Conservation (phyloP, 2,797 vertebrate species). For the Sebastes paucispinis region DNA sequence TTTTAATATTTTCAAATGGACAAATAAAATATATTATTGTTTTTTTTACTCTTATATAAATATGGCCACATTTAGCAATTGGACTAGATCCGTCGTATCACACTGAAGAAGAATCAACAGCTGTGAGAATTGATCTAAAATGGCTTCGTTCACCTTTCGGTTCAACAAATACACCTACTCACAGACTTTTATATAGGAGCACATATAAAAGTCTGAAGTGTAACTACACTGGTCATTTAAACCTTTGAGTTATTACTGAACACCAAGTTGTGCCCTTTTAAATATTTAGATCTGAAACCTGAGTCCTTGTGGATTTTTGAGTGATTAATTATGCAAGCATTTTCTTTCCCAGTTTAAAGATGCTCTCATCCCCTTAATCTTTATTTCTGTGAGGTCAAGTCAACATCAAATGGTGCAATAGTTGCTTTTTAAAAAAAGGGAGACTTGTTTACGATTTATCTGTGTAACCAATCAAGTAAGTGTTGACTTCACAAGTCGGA, state of each 20-base stretch:
- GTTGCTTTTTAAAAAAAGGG: not conserved
- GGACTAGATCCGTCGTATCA: not conserved
- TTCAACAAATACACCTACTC: not conserved
- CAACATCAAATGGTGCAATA: slow-evolving; percentile 16
- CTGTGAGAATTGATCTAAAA: slow-evolving; percentile 1
- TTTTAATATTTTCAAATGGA: not conserved
- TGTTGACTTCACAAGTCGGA: not conserved
- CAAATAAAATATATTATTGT: not conserved
- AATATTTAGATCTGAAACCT: slow-evolving; percentile 25
- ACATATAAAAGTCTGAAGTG: not conserved
- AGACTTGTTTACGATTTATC: not conserved
- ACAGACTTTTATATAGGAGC: not conserved
- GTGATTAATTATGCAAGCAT: slow-evolving; percentile 47
- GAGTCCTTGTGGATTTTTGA: slow-evolving; percentile 28
- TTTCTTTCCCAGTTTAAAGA: not conserved
- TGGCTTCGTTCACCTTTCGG: not conserved
- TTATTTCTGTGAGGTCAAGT: slow-evolving; percentile 13
- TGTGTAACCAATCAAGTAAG: not conserved
- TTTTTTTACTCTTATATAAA: not conserved
- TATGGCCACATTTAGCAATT: not conserved
- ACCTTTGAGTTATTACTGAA: slow-evolving; percentile 12
- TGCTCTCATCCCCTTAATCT: slow-evolving; percentile 21
- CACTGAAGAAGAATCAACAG: not conserved
- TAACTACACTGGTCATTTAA: not conserved
- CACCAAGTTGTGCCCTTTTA: slow-evolving; percentile 28